These are phyloP conservation scores for Chelonoidis abingdonii DNA, from an alignment of 2,113 vertebrate species.

Conservation along the genomic window DNA sequence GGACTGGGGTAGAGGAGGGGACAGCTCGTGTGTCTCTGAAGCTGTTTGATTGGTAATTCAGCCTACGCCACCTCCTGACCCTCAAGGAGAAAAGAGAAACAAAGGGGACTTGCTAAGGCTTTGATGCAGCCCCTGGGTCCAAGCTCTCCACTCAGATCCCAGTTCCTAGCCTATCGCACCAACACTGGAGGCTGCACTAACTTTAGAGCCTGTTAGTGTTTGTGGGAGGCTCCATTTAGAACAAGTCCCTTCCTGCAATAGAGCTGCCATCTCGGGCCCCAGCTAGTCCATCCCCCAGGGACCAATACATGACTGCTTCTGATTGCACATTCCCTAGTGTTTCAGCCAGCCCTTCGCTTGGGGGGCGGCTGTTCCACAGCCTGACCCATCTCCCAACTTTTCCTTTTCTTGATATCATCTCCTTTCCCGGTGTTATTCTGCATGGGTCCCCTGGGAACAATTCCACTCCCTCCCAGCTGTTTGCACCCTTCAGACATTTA, in stretches of 20 bases:
- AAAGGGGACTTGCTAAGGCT: too few relatives aligned
- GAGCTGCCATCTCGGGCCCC: not conserved
- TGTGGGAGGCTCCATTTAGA: not conserved
- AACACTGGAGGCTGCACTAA: not conserved
- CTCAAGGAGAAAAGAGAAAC: too few relatives aligned
- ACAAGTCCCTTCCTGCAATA: not conserved
- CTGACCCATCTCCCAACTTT: not conserved
- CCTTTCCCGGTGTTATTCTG: not conserved
- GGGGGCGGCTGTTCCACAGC: not conserved
- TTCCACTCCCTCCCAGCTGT: not conserved
- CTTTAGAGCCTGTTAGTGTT: not conserved
- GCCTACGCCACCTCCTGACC: not conserved
- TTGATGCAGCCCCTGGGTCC: too few relatives aligned
- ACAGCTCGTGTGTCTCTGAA: too few relatives aligned
- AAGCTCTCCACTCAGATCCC: too few relatives aligned
- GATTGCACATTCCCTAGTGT: not conserved
- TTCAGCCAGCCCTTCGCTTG: accelerated
- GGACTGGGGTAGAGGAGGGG: too few relatives aligned
- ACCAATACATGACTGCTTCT: not conserved
- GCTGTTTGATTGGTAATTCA: not conserved
- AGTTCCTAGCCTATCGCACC: too few relatives aligned
- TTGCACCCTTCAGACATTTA: not conserved
- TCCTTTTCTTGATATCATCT: not conserved
- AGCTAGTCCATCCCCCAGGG: not conserved
- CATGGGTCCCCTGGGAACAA: not conserved